A percentile compares a stretch with the other conserved stretches of the same genome.
phyloP scores from a whole-genome alignment of 2,888 invertebrate species.

The Formica aserva region DNA sequence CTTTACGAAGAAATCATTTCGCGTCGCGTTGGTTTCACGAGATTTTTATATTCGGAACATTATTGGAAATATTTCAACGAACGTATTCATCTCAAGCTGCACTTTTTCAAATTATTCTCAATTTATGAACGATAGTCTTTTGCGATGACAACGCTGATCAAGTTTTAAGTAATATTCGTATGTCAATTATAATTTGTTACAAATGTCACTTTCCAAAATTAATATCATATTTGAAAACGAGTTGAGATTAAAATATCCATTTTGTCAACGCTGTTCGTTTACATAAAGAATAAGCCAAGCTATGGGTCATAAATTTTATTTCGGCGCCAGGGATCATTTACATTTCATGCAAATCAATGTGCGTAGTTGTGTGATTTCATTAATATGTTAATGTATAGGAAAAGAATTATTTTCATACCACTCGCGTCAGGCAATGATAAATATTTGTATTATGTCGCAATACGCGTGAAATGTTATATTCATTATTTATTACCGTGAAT shows the following conservation, averaged over 20 bases:
- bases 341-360: slow-evolving; percentile 1
- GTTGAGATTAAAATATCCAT: slow-evolving; percentile 13
- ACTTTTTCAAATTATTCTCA: not conserved
- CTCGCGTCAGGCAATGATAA: slow-evolving; percentile 1
- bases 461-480: not conserved
- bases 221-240: not conserved
- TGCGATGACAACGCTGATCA: not conserved
- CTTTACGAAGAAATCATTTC: not conserved
- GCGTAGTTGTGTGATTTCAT: slow-evolving; percentile 22
- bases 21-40: not conserved
- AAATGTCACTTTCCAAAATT: slow-evolving; percentile 9
- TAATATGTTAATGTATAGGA: slow-evolving; percentile 7
- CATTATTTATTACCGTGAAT: not conserved
- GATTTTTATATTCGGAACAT: not conserved
- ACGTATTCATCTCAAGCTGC: not conserved
- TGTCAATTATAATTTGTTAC: not conserved
- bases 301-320: slow-evolving; percentile 19
- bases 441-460: slow-evolving; percentile 16
- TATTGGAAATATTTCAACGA: slow-evolving; percentile 32
- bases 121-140: not conserved
- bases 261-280: not conserved
- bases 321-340: slow-evolving; percentile 3
- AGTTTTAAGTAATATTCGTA: not conserved
- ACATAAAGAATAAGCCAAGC: not conserved
- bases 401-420: slow-evolving; percentile 2